phyloP scores from a whole-genome alignment of 2,797 vertebrate genomes.

The Eidolon dupreanum region DNA sequence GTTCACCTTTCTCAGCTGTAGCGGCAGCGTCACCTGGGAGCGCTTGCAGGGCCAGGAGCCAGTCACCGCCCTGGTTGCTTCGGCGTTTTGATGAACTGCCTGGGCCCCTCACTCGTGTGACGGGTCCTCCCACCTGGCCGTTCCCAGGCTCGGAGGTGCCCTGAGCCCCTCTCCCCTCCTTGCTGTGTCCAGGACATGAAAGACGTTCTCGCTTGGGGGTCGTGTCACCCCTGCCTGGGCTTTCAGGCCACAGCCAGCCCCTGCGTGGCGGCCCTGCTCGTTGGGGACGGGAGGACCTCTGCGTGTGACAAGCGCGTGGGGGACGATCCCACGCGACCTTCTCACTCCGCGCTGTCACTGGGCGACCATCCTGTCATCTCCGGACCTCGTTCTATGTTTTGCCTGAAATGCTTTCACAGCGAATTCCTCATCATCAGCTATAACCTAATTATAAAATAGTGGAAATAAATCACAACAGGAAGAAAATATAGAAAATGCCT shows the following conservation, averaged over 20 bases:
- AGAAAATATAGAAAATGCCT: neutral
- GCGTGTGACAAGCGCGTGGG: neutral
- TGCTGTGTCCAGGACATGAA: neutral
- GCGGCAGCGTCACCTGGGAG: accelerated
- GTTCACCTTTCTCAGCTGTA: neutral
- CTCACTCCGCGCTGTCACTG: accelerated
- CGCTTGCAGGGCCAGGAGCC: too few species aligned
- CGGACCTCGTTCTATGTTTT: neutral
- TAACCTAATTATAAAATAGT: neutral
- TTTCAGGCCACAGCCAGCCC: neutral
- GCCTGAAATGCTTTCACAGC: neutral
- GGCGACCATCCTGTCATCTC: neutral
- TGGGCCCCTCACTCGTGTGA: accelerated
- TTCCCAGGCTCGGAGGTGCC: neutral
- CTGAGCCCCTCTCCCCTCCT: neutral
- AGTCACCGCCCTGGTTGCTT: accelerated
- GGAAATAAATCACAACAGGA: neutral
- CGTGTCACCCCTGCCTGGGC: neutral
- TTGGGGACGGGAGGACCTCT: neutral
- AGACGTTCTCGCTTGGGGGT: accelerated
- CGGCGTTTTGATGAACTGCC: accelerated
- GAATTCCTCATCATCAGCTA: neutral
- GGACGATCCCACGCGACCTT: neutral
- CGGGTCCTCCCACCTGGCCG: accelerated
- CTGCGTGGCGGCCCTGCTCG: neutral